Conservation (phyloP, 1,140 invertebrate species). For the Zaprionus vittiger region DNA sequence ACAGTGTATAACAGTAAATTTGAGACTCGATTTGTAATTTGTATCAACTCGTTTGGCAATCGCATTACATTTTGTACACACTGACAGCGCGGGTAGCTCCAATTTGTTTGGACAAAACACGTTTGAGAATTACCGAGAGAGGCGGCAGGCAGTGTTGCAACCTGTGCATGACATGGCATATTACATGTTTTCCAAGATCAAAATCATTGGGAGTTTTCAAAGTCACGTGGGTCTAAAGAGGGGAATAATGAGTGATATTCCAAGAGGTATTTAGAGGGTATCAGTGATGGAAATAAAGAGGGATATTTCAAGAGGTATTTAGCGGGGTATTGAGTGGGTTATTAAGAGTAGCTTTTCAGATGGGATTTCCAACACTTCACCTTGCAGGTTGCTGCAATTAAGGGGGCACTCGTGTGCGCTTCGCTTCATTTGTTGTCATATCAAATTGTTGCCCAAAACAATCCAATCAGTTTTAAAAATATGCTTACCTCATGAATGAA, state of each 20-base stretch:
- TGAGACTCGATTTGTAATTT: not conserved
- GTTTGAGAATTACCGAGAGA: conserved; percentile 9
- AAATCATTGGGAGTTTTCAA: not conserved
- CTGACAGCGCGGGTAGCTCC: not conserved
- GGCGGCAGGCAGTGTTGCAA: not conserved
- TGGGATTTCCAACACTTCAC: not conserved
- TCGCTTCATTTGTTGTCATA: not conserved
- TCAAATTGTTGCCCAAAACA: not conserved
- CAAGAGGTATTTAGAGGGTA: not conserved
- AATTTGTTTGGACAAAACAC: not conserved
- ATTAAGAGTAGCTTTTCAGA: not conserved
- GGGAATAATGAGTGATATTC: not conserved
- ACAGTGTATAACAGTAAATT: not conserved
- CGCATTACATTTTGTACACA: not conserved
- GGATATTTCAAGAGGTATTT: not conserved
- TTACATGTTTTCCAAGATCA: conserved; percentile 18
- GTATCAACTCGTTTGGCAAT: not conserved
- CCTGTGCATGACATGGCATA: conserved; percentile 18
- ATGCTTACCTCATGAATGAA: conserved; percentile 7
- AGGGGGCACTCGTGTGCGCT: no score
- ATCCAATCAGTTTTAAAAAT: conserved; percentile 48
- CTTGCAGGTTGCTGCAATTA: not conserved
- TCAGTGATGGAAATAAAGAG: not conserved
- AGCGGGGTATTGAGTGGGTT: not conserved
- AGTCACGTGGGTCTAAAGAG: not conserved